A percentile compares a stretch with the other conserved stretches of the same genome.
These are phyloP conservation scores for Plutella xylostella DNA, from an alignment of 2,888 invertebrate species.

Conservation along the genomic window DNA sequence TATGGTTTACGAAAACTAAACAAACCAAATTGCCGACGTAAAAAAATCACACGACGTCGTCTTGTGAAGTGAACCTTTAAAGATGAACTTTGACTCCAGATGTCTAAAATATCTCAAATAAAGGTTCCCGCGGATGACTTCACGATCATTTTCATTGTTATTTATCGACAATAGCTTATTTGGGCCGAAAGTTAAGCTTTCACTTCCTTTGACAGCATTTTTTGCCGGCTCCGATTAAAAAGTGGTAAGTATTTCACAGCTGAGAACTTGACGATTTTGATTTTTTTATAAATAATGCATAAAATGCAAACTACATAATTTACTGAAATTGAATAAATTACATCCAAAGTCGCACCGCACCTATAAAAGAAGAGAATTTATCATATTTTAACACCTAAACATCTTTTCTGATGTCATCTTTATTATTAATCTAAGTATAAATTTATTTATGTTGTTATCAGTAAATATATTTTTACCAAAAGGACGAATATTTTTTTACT, in stretches of 20 bases:
- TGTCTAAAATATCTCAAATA: neutral
- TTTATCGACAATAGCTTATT: constrained; percentile 7
- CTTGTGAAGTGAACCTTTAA: constrained; percentile 2
- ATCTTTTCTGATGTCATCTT: neutral
- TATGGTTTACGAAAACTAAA: too few species aligned
- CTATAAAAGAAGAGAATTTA: too few species aligned
- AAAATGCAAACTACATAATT: neutral
- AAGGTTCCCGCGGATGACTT: neutral
- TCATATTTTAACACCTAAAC: too few species aligned
- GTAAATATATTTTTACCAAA: neutral
- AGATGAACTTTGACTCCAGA: constrained; percentile 4
- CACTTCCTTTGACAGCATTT: constrained; percentile 5
- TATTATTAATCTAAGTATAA: neutral
- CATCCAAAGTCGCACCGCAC: too few species aligned
- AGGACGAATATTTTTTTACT: neutral
- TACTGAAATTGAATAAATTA: too few species aligned
- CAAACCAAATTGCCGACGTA: too few species aligned
- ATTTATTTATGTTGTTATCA: neutral
- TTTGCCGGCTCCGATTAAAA: too few species aligned
- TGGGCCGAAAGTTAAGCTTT: constrained; percentile 9
- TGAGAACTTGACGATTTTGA: neutral
- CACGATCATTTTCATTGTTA: neutral
- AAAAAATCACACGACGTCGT: too few species aligned
- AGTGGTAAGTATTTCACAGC: too few species aligned
- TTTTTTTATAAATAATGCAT: neutral